Percentiles rank a stretch among this genome's conserved stretches.
Conservation (phyloP, 2,113 vertebrate species). For the Eclectus roratus region DNA sequence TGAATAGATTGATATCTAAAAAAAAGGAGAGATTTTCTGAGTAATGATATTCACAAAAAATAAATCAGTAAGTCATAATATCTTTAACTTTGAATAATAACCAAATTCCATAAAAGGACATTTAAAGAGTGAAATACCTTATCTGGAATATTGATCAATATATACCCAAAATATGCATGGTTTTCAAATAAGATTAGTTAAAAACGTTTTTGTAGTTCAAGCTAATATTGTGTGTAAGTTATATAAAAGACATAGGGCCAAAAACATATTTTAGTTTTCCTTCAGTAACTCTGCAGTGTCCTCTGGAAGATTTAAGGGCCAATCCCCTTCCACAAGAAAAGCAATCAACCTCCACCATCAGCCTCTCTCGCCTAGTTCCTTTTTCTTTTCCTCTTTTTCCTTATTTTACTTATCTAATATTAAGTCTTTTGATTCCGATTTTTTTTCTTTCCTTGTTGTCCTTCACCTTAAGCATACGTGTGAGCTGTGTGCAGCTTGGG, state of each 20-base stretch:
- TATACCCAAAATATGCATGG: not conserved
- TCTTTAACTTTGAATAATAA: not conserved
- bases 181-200: not conserved
- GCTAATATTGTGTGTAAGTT: not conserved
- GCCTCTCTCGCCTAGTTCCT: not conserved
- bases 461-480: accelerated
- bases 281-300: not conserved
- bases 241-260: not conserved
- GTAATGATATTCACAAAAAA: not conserved
- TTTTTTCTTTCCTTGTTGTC: not conserved
- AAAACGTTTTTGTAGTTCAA: not conserved
- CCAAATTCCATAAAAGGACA: not conserved
- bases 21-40: not conserved
- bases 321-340: not conserved
- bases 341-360: accelerated
- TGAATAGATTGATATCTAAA: not conserved
- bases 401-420: not conserved
- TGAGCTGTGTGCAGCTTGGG: not conserved
- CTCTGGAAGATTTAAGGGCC: not conserved
- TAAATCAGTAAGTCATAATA: not conserved
- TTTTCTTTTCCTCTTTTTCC: accelerated
- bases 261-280: not conserved
- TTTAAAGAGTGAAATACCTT: not conserved
- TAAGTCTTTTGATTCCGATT: not conserved
- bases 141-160: not conserved